phyloP scores from a whole-genome alignment of 2,888 invertebrate genomes.

The Leptarthrus brevirostris region DNA sequence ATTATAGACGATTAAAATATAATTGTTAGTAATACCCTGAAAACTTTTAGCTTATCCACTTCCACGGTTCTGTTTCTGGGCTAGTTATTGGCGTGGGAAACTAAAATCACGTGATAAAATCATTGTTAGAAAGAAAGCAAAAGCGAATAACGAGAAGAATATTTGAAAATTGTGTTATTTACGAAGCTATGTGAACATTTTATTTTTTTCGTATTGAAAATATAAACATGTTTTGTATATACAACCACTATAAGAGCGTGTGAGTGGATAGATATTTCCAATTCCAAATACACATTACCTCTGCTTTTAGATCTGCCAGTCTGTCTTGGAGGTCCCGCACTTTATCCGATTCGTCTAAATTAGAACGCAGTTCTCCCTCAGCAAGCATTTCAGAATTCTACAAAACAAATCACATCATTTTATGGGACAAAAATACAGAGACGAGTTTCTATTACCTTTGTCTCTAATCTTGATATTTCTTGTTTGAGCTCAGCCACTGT shows the following conservation, averaged over 20 bases:
- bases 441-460: slow-evolving; percentile 82
- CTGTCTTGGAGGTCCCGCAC: slow-evolving; percentile 92
- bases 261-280: no score
- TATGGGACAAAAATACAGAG: neutral
- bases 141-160: slow-evolving; percentile 17
- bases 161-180: neutral
- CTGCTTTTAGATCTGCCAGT: slow-evolving; percentile 91
- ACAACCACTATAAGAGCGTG: neutral
- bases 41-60: slow-evolving; percentile 75
- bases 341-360: slow-evolving; percentile 85
- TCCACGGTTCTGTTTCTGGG: slow-evolving; percentile 90
- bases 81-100: slow-evolving; percentile 89
- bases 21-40: slow-evolving; percentile 69
- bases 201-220: no score
- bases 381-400: slow-evolving; percentile 96
- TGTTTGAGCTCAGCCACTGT: slow-evolving; percentile 92
- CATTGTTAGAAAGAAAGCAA: slow-evolving; percentile 55
- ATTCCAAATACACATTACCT: slow-evolving; percentile 73
- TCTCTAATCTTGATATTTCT: slow-evolving; percentile 92
- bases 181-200: slow-evolving; percentile 27
- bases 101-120: slow-evolving; percentile 67
- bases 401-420: slow-evolving; percentile 40
- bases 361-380: slow-evolving; percentile 89
- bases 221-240: slow-evolving; percentile 50
- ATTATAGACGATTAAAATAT: neutral